Conservation (phyloP, 2,797 vertebrate genomes). For the Astyanax mexicanus region DNA sequence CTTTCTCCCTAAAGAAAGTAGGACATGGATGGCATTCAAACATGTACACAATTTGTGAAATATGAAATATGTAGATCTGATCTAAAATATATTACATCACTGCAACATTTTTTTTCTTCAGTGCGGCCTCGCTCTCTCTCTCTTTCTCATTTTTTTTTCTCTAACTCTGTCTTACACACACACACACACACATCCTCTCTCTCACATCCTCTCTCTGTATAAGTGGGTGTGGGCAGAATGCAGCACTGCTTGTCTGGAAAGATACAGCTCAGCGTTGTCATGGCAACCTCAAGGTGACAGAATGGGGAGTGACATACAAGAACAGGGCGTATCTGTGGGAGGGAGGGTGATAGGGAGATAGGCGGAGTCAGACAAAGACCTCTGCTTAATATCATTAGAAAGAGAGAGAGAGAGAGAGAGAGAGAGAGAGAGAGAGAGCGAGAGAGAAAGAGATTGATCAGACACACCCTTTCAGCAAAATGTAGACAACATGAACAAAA, state of each 20-base stretch:
- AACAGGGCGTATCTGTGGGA: slow-evolving; percentile 12
- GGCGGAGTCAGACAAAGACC: slow-evolving; percentile 20
- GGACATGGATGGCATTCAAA: too few relatives aligned
- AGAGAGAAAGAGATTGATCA: not conserved
- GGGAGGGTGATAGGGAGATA: not conserved
- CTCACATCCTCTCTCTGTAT: slow-evolving; percentile 41
- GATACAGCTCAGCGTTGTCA: slow-evolving; percentile 61
- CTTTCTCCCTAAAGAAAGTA: too few relatives aligned
- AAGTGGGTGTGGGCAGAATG: slow-evolving; percentile 68
- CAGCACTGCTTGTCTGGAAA: slow-evolving; percentile 71
- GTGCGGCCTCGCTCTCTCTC: not conserved
- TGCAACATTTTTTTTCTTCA: too few relatives aligned
- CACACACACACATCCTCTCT: too few relatives aligned
- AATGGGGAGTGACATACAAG: slow-evolving; percentile 67
- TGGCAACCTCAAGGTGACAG: slow-evolving; percentile 67
- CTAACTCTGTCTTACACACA: too few relatives aligned
- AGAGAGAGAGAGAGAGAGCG: slow-evolving; percentile 8
- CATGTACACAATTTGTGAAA: too few relatives aligned
- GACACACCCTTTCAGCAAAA: not conserved
- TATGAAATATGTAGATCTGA: too few relatives aligned
- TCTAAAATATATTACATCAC: too few relatives aligned
- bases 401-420: not conserved
- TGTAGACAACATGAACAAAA: not conserved
- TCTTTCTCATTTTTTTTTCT: not conserved
- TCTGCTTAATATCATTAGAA: slow-evolving; percentile 1